Conservation (phyloP, 2,888 invertebrate genomes). For the Netelia inedita region DNA sequence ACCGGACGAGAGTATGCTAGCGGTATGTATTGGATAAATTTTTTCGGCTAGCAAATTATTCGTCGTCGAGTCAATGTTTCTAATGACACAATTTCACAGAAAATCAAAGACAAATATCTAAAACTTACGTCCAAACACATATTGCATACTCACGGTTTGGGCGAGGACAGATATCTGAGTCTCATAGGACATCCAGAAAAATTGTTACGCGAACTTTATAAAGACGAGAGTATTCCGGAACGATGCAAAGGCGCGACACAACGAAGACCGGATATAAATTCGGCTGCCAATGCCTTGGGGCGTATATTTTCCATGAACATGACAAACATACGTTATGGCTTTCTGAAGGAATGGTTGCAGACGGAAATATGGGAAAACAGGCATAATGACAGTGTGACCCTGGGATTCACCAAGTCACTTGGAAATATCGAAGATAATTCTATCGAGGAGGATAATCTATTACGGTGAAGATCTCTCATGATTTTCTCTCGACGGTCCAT, state of each 20-base stretch:
- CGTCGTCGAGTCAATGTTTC: not conserved
- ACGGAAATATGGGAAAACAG: constrained; percentile 71
- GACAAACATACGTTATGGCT: constrained; percentile 81
- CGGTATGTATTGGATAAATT: constrained; percentile 18
- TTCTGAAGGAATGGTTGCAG: constrained; percentile 84
- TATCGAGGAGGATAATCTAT: constrained; percentile 76
- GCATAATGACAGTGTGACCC: constrained; percentile 76
- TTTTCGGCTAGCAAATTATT: not conserved
- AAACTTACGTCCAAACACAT: constrained; percentile 85
- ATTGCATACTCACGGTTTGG: constrained; percentile 84
- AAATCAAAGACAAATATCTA: constrained; percentile 86
- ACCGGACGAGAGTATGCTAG: constrained; percentile 66
- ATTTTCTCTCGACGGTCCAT: not conserved
- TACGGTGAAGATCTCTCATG: constrained; percentile 70
- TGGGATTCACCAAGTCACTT: constrained; percentile 68
- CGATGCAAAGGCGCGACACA: constrained; percentile 79
- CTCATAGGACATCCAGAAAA: constrained; percentile 84
- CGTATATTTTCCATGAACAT: constrained; percentile 84
- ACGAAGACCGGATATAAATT: constrained; percentile 85
- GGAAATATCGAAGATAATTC: constrained; percentile 64
- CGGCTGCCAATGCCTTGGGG: constrained; percentile 84
- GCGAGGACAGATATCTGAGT: constrained; percentile 84
- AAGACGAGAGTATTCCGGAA: constrained; percentile 85
- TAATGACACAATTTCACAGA: constrained; percentile 68
- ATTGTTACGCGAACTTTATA: constrained; percentile 85